Percentiles rank a stretch among this genome's conserved stretches.
Evolutionary conservation across 2,888 invertebrate species (phyloP).

Genomic region (Agrotis clavis): DNA sequence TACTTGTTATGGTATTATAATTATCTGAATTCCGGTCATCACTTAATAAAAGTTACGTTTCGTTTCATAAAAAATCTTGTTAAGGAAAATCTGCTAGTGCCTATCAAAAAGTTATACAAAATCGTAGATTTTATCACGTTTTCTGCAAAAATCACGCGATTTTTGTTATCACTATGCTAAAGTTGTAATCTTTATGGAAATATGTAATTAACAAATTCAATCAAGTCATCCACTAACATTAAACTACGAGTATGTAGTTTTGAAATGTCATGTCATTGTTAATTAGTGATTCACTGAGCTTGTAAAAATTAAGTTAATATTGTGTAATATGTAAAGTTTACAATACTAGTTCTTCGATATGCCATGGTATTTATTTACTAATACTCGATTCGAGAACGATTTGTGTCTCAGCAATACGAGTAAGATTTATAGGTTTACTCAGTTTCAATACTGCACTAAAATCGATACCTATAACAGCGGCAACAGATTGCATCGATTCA

Average conservation of each 20-base stretch:
- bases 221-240: constrained; percentile 1
- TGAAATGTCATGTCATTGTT: constrained; percentile 8
- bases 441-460: constrained; percentile 1
- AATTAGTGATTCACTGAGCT: constrained; percentile 13
- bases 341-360: background rate
- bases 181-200: constrained; percentile 8
- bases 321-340: constrained; percentile 2
- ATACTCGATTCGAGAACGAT: background rate
- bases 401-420: background rate
- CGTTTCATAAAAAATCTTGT: background rate
- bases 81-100: too few relatives aligned
- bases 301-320: background rate
- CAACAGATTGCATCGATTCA: constrained; percentile 25
- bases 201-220: constrained; percentile 27
- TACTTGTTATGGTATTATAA: background rate
- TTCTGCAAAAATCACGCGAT: constrained; percentile 18
- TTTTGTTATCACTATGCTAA: constrained; percentile 1
- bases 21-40: too few relatives aligned
- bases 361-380: background rate
- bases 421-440: constrained; percentile 1
- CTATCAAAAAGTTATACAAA: too few relatives aligned
- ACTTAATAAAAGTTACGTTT: background rate
- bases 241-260: background rate
- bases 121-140: constrained; percentile 1
- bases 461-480: constrained; percentile 15